Conservation (phyloP, 2,797 vertebrate species). For the Limosa lapponica region DNA sequence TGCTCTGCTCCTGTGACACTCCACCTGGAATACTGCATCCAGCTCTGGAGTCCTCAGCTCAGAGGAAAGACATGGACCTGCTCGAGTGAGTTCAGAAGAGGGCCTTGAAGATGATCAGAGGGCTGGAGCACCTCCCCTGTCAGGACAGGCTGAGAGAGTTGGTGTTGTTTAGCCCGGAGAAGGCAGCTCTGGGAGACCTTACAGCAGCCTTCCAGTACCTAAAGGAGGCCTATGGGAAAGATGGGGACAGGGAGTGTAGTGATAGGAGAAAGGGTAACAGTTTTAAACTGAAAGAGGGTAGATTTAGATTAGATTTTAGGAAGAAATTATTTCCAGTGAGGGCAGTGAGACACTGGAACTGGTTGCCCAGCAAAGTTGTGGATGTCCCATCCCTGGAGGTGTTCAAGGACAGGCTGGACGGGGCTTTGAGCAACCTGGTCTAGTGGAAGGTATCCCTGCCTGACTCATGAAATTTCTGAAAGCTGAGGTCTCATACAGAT, state of each 20-base stretch:
- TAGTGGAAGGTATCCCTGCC: neutral
- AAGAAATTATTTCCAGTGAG: neutral
- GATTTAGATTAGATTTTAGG: neutral
- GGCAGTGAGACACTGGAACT: neutral
- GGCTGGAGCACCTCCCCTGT: neutral
- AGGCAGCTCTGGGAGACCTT: neutral
- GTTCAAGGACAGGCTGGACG: neutral
- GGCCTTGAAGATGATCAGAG: neutral
- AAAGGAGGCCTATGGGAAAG: neutral
- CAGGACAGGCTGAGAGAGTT: neutral
- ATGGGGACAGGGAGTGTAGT: neutral
- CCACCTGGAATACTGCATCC: neutral
- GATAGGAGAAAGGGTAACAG: accelerated
- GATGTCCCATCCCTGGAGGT: neutral
- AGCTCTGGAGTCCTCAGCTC: neutral
- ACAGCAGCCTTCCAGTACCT: neutral
- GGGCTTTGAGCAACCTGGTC: neutral
- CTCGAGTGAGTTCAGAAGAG: neutral
- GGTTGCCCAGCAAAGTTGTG: neutral
- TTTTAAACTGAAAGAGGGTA: neutral
- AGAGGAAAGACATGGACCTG: neutral
- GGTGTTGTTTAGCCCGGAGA: neutral
- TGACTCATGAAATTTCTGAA: neutral
- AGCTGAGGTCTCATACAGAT: neutral
- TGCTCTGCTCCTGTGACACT: accelerated